A percentile compares a stretch with the other conserved stretches of the same genome.
These are phyloP conservation scores for Australoheros scitulus DNA, from an alignment of 2,113 vertebrate genomes.

Conservation along the genomic window DNA sequence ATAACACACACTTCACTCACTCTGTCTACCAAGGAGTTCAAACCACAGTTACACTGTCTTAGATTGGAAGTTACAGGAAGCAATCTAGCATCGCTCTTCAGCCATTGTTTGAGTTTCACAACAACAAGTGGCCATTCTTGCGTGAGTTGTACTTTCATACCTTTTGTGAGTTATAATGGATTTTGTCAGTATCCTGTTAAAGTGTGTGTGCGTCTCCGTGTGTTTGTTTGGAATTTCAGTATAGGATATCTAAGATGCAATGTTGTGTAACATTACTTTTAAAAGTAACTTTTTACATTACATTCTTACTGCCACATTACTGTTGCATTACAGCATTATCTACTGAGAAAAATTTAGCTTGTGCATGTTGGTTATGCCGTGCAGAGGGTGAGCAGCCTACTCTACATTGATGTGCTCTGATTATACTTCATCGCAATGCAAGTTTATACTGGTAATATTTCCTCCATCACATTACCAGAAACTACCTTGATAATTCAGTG, in stretches of 20 bases:
- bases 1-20: constrained; percentile 31
- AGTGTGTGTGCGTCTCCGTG: background rate
- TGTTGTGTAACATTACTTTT: background rate
- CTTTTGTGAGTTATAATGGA: background rate
- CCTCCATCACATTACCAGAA: background rate
- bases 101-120: background rate
- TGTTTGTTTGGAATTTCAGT: background rate
- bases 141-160: constrained; percentile 9
- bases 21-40: constrained; percentile 30
- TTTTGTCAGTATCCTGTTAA: background rate
- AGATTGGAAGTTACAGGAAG: constrained; percentile 14
- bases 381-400: background rate
- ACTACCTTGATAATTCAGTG: background rate
- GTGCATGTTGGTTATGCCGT: background rate
- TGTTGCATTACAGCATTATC: background rate
- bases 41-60: constrained; percentile 22
- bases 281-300: background rate
- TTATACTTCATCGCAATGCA: background rate
- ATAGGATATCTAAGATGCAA: background rate
- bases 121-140: background rate
- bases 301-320: background rate
- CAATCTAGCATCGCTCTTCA: constrained; percentile 10
- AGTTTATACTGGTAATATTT: background rate
- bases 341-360: background rate
- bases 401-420: background rate